Conservation (phyloP, 2,797 vertebrate species). For the Notamacropus eugenii region DNA sequence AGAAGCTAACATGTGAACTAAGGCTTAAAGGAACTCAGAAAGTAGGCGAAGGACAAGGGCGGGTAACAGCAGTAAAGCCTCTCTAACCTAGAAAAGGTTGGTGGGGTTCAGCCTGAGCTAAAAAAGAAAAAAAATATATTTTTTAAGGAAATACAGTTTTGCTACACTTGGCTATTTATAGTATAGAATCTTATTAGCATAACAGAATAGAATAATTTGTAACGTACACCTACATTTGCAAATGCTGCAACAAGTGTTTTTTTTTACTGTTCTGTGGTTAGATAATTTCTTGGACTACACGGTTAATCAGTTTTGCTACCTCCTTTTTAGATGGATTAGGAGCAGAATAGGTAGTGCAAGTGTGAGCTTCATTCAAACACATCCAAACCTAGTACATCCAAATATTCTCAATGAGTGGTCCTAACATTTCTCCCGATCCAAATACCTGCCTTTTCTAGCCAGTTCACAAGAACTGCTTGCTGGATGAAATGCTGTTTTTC, state of each 20-base stretch:
- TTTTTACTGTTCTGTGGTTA: neutral
- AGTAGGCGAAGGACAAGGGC: neutral
- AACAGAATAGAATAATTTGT: neutral
- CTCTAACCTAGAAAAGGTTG: neutral
- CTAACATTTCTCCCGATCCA: neutral
- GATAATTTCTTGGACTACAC: neutral
- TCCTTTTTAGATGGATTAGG: neutral
- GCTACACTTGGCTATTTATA: neutral
- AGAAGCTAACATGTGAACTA: neutral
- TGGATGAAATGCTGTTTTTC: neutral
- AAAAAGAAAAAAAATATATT: neutral
- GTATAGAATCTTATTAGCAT: neutral
- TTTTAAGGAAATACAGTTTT: neutral
- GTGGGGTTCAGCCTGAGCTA: neutral
- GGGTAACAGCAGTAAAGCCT: neutral
- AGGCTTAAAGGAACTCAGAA: neutral
- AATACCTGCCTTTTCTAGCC: neutral
- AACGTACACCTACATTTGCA: neutral
- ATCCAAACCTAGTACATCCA: neutral
- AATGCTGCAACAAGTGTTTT: neutral
- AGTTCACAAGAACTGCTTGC: neutral
- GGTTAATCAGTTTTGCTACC: neutral
- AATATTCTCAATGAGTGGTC: neutral
- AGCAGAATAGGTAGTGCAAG: neutral
- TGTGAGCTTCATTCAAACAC: neutral